Percentiles rank a stretch among this genome's conserved stretches.
phyloP scores from a whole-genome alignment of 23 tunicate genomes.

The Corella eumyota region DNA sequence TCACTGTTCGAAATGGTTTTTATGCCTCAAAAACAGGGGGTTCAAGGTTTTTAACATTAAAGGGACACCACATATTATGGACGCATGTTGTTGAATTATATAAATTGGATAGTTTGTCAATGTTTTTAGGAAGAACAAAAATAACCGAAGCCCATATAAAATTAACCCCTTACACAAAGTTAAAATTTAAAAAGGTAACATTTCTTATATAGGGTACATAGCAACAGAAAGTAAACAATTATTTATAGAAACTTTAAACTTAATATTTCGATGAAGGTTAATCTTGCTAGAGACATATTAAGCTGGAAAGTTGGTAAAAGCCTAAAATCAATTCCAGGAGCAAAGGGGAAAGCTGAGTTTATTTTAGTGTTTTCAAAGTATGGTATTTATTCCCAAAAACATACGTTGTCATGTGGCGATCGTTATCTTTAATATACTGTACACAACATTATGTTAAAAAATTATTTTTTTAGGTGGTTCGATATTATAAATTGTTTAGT shows the following conservation, averaged over 20 bases:
- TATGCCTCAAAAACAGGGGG: not conserved
- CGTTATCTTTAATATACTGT: too few relatives aligned
- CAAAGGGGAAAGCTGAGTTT: conserved; percentile 1
- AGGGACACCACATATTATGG: not conserved
- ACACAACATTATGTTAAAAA: not conserved
- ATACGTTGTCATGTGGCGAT: not conserved
- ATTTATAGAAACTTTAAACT: not conserved
- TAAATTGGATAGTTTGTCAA: not conserved
- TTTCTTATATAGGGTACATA: not conserved
- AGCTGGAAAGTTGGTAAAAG: conserved; percentile 5
- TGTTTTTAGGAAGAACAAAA: not conserved
- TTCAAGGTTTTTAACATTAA: not conserved
- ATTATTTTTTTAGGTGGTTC: not conserved
- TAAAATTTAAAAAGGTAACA: not conserved
- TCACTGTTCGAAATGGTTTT: not conserved
- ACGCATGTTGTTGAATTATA: not conserved
- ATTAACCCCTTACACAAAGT: not conserved
- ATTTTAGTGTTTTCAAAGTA: conserved; percentile 2
- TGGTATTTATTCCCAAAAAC: not conserved
- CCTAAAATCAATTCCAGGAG: not conserved
- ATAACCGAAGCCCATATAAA: conserved; percentile 2
- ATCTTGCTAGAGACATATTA: conserved; percentile 3
- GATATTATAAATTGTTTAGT: not conserved
- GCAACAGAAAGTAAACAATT: too few relatives aligned
- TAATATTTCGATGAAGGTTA: not conserved